Evolutionary conservation across 2,113 vertebrate genomes (phyloP).

Genomic region (Callaeas wilsoni): DNA sequence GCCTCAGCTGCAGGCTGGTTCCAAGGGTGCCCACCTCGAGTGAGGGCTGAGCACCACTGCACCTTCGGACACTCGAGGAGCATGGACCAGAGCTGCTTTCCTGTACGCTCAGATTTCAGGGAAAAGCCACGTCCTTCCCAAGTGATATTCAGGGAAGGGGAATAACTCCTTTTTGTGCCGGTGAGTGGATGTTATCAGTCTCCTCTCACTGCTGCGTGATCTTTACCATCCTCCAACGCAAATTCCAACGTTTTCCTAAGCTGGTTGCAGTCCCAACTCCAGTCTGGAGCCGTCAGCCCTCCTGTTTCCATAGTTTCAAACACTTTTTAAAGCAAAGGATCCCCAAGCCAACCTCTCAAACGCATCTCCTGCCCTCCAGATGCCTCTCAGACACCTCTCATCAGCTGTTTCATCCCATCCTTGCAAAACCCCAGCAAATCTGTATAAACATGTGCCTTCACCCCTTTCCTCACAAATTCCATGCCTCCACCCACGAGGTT

Average conservation of each 20-base stretch:
- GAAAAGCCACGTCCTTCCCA: not conserved
- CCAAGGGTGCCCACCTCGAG: not conserved
- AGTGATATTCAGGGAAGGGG: not conserved
- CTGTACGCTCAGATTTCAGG: rapidly evolving
- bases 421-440: not conserved
- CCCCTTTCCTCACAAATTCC: not conserved
- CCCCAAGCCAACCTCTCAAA: not conserved
- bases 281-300: not conserved
- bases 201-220: not conserved
- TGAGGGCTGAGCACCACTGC: not conserved
- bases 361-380: not conserved
- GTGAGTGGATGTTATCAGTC: not conserved
- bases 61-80: not conserved
- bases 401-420: not conserved
- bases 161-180: not conserved
- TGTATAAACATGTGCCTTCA: not conserved
- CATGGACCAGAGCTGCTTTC: not conserved
- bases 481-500: not conserved
- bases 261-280: not conserved
- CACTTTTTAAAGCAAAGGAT: not conserved
- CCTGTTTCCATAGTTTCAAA: not conserved
- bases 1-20: not conserved
- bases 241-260: not conserved
- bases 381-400: not conserved
- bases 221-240: not conserved